phyloP scores from a whole-genome alignment of 1,140 invertebrate species.

The Drosophila nigromelanica region DNA sequence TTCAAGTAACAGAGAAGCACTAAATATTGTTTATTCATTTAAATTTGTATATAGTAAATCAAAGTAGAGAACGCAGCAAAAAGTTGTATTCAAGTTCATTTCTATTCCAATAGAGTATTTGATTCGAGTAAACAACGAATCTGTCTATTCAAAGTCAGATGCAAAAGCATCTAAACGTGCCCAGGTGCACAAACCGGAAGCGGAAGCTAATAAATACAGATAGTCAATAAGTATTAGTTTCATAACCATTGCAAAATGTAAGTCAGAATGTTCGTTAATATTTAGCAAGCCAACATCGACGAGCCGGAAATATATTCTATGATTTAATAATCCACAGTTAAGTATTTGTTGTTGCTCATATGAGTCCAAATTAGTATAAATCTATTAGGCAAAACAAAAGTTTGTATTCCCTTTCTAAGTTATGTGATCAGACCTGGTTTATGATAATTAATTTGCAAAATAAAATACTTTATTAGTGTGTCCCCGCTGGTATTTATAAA shows the following conservation, averaged over 20 bases:
- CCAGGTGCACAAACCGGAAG: conserved; percentile 41
- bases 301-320: background rate
- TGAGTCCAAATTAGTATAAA: background rate
- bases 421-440: too few species aligned
- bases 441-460: too few species aligned
- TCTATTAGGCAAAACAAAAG: too few species aligned
- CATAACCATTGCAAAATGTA: conserved; percentile 11
- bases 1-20: background rate
- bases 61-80: too few species aligned
- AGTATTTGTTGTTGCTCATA: background rate
- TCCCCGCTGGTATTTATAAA: background rate
- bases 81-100: conserved; percentile 8
- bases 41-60: background rate
- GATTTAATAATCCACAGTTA: background rate
- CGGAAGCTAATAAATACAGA: conserved; percentile 47
- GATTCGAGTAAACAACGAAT: conserved; percentile 10
- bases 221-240: conserved; percentile 13
- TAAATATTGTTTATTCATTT: background rate
- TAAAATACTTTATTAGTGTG: too few species aligned
- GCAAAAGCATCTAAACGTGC: conserved; percentile 2
- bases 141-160: conserved; percentile 3
- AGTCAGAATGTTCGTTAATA: conserved; percentile 57
- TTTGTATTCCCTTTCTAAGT: too few species aligned
- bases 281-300: conserved; percentile 26
- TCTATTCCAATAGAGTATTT: conserved; percentile 41